These are phyloP conservation scores for Pachliopta kotzebuea DNA, from an alignment of 2,888 invertebrate species.

Conservation along the genomic window DNA sequence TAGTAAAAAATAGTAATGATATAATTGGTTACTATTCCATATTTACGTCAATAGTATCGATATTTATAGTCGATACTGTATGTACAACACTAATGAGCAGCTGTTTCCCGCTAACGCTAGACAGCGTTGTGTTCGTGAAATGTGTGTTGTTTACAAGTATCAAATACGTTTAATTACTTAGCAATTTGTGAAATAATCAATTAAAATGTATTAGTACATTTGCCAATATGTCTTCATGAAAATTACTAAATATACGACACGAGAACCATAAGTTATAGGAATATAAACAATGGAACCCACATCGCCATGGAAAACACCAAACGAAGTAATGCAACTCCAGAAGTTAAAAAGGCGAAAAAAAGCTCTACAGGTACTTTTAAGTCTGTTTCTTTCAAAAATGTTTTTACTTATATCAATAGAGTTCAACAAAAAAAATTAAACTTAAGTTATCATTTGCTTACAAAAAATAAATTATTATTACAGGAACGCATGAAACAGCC, in stretches of 20 bases:
- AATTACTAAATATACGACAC: too few relatives aligned
- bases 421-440: neutral
- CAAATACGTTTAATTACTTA: neutral
- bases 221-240: neutral
- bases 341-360: slow-evolving; percentile 88
- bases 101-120: neutral
- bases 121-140: slow-evolving; percentile 3
- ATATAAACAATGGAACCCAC: slow-evolving; percentile 56
- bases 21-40: neutral
- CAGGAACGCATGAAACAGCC: slow-evolving; percentile 75
- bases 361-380: slow-evolving; percentile 83
- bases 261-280: neutral
- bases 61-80: neutral
- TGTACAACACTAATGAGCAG: slow-evolving; percentile 2
- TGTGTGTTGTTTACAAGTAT: slow-evolving; percentile 15
- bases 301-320: slow-evolving; percentile 82
- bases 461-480: slow-evolving; percentile 22
- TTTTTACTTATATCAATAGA: neutral
- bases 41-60: neutral
- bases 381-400: slow-evolving; percentile 39
- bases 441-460: neutral
- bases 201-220: slow-evolving; percentile 16
- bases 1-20: too few relatives aligned
- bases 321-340: slow-evolving; percentile 86
- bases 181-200: slow-evolving; percentile 18